These are phyloP conservation scores for Tethya wilhelma DNA, from an alignment of 37 sponge, comb jelly and placozoan species.

Conservation along the genomic window DNA sequence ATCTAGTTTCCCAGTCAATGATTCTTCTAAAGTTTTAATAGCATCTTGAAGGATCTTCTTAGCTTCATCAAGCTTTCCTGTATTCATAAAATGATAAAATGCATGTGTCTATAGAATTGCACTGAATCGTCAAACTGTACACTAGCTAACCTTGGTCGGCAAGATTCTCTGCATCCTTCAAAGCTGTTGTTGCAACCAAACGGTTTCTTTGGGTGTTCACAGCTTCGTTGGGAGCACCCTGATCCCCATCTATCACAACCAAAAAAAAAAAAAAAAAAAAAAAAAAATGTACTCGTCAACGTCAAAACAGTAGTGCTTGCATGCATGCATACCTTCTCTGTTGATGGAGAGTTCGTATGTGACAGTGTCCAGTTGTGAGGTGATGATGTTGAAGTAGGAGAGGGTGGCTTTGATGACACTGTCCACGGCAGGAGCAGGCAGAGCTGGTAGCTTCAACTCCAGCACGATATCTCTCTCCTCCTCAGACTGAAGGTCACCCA, in stretches of 20 bases:
- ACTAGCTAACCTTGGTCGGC: slow-evolving; percentile 51
- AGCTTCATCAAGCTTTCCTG: slow-evolving; percentile 46
- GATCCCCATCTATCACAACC: slow-evolving; percentile 43
- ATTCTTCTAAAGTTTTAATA: slow-evolving; percentile 17
- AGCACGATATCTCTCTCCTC: slow-evolving; percentile 87
- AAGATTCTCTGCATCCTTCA: slow-evolving; percentile 73
- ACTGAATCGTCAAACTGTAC: no score
- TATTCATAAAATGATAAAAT: background rate
- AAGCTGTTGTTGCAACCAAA: slow-evolving; percentile 52
- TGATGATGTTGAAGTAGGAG: slow-evolving; percentile 90
- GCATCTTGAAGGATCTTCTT: slow-evolving; percentile 20
- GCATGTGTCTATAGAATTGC: background rate
- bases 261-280: background rate
- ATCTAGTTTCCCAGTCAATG: slow-evolving; percentile 2
- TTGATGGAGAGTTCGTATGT: slow-evolving; percentile 38
- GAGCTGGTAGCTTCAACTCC: slow-evolving; percentile 67
- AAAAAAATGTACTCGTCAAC: background rate
- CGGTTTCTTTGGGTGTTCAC: slow-evolving; percentile 81
- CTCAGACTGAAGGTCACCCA: slow-evolving; percentile 94
- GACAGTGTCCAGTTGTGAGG: slow-evolving; percentile 61
- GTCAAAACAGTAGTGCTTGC: no score
- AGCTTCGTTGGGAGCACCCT: slow-evolving; percentile 26
- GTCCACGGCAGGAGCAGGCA: slow-evolving; percentile 15
- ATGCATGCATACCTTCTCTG: slow-evolving; percentile 54
- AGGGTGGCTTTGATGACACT: slow-evolving; percentile 44